Evolutionary conservation across 2,113 vertebrate genomes (phyloP), one percentile per base, ranked within the genome.

Genomic region (Pterocles gutturalis): DNA sequence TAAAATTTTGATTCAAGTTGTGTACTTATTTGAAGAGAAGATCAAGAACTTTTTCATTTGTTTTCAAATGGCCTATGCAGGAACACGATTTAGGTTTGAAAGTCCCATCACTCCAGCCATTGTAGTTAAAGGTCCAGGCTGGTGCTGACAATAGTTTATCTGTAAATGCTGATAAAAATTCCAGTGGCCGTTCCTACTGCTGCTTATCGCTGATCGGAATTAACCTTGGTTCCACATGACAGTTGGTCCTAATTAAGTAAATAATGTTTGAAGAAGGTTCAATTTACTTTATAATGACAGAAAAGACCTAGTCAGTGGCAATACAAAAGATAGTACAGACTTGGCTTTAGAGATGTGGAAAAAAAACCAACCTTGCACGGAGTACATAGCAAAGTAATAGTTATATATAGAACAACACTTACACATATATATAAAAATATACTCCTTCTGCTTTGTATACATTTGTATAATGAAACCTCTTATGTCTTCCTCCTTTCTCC

Each of bases 151-250:
- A 11, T 19, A 48, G 34, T 61, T 91, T 71, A n/a, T 79, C 73
- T 87, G 73, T 58, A 89, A 94, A 70, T n/a, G 31, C n/a, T 92
- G 86, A 77, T 82, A 91, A 91, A 80, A 89, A 61, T 81, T 82
- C 45, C 53, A 53, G 22, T 34, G 60, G 64, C 17, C 6, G 17
- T 86, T 89, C 53, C 36, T 82, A 60, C 33, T 2, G 5, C 33
- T 2, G 6, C 13, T 60, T 62, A 66, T 70, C 2, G 6, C 13
- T 60, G 67, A 66, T 70, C 0, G 3, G 29, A 62, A 13, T 93
- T 93, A 90, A 86, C 11, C 20, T 13, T 29, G 55, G 17, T 70
- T 78, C 45, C 61, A 45, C 41, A 12, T 62, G 62, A 58, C 25
- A 65, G 24, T 75, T 75, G 24, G 6, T 33, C 29, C 34, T 87